Evolutionary conservation across 2,113 vertebrate species (phyloP), one percentile per base, ranked within the genome.

Genomic region (Entosphenus tridentatus): DNA sequence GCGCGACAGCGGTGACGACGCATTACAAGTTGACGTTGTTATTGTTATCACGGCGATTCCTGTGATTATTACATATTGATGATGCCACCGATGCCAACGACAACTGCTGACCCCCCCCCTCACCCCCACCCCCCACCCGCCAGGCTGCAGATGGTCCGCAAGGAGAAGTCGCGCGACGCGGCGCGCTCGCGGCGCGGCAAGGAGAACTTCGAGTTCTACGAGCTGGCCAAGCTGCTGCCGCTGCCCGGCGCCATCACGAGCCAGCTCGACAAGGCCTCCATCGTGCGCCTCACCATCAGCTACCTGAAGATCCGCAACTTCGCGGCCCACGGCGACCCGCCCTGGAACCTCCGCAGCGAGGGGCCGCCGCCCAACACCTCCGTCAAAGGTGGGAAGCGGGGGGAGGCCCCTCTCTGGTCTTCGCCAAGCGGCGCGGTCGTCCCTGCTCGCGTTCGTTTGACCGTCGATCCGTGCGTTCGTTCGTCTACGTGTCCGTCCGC

Each of bases 121-220:
- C 39, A 39, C 39, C 39, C 39, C 39, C 39, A 39, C 39, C 39
- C 39, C 4, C 39, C 39, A 39, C 39, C 39, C 39, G 39, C 75
- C 77, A 89, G 87, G 76, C 78, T 87, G 70, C 87, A 88, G 79
- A 86, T 87, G 70, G 78, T 88, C 73, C 83, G 87, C 68, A 89
- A 89, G 77, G 87, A 89, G 77, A 89, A 89, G 75, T 88, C 86
- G 67, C 86, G 86, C 8, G 88, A 88, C 76, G 87, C 86, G 0
- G 86, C 86, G n/a, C 87, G 86, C 68, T 88, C 86, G 2, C 80
- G 86, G 8, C 81, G 87, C 13, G 87, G 87, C 14, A 89, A 89
- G 74, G 87, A 89, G 75, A 89, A 89, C 74, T 87, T 88, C 11
- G 86, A 89, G 81, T 89, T 89, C 77, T 88, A 87, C 9, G 87